These are phyloP conservation scores for Lontra canadensis DNA, from an alignment of 2,113 vertebrate species.

Conservation along the genomic window DNA sequence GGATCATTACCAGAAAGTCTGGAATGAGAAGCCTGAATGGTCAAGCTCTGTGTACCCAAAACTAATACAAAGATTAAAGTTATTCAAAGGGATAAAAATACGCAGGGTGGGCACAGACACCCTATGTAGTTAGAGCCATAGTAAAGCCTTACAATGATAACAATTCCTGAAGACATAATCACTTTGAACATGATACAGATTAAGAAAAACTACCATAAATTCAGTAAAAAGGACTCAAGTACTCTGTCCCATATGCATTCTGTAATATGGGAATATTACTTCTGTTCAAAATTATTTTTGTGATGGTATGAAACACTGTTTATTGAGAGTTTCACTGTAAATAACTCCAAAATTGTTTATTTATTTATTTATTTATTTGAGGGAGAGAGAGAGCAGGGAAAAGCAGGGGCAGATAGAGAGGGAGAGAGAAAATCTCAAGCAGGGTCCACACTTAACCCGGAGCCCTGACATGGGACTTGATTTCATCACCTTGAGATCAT, in stretches of 20 bases:
- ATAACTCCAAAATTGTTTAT: neutral
- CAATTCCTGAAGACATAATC: neutral
- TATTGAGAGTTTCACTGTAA: neutral
- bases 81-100: neutral
- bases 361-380: too few relatives aligned
- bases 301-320: neutral
- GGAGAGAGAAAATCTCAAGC: neutral
- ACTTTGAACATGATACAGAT: neutral
- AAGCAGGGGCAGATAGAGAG: neutral
- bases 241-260: neutral
- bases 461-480: neutral
- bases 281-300: neutral
- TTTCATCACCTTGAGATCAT: neutral
- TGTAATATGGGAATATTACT: neutral
- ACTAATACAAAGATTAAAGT: neutral
- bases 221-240: neutral
- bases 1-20: neutral
- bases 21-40: neutral
- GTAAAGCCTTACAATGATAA: neutral
- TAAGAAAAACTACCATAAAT: neutral
- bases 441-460: neutral
- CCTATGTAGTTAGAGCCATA: neutral
- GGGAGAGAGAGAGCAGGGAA: neutral
- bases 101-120: neutral
- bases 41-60: neutral